Percentiles rank a stretch among this genome's conserved stretches.
phyloP scores from a whole-genome alignment of 2,797 vertebrate genomes.

The Cuniculus paca region DNA sequence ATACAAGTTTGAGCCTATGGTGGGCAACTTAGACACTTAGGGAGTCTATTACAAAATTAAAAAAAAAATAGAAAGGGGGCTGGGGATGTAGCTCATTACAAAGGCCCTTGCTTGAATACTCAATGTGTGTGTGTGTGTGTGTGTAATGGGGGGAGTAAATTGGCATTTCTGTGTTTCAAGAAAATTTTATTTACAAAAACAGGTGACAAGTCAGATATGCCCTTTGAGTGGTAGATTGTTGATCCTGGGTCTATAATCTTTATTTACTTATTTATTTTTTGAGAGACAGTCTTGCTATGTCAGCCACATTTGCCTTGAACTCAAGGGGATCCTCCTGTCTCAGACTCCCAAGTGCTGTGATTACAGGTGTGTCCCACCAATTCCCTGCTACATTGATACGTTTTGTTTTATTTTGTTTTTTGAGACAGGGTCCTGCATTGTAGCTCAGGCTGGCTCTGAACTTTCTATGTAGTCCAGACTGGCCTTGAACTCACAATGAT shows the following conservation, averaged over 20 bases:
- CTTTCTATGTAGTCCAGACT: too few relatives aligned
- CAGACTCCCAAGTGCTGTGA: neutral
- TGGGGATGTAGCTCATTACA: neutral
- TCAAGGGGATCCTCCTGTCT: too few relatives aligned
- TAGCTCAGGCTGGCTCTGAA: too few relatives aligned
- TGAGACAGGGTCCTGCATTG: too few relatives aligned
- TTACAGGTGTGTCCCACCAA: neutral
- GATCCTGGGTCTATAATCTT: too few relatives aligned
- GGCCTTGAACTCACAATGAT: neutral
- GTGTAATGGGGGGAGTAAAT: neutral
- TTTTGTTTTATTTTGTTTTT: too few relatives aligned
- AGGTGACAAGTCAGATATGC: neutral
- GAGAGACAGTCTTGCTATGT: neutral
- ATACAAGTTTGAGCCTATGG: neutral
- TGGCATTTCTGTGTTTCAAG: neutral
- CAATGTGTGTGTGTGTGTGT: neutral
- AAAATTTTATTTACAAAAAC: neutral
- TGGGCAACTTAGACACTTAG: neutral
- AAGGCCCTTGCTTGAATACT: neutral
- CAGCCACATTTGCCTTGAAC: neutral
- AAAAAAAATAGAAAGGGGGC: neutral
- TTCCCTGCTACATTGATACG: neutral
- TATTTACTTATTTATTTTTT: neutral
- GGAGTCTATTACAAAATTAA: neutral
- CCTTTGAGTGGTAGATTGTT: neutral